Evolutionary conservation across 1,140 invertebrate species (phyloP), one percentile per base, ranked within the genome.

Genomic region (Eumaeus atala): DNA sequence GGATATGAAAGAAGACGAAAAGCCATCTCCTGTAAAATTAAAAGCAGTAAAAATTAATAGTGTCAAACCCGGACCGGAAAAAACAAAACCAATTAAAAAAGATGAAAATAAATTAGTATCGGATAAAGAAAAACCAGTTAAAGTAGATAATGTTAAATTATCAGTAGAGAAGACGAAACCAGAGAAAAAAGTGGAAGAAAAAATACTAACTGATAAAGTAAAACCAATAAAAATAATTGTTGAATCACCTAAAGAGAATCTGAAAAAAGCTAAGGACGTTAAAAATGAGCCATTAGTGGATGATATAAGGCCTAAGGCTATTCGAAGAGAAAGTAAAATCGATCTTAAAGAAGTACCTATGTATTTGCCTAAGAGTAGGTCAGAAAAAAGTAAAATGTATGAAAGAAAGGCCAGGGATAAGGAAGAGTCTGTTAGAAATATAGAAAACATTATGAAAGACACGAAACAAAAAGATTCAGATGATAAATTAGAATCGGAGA

Each of bases 401-500:
- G 40, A 44, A 9, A 14, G 40, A 9, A 44, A 44, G 17, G 12
- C 9, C 9, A 44, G 40, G 17, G 40, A 44, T 44, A 16, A 14
- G 12, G 14, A 44, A 14, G 40, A 44, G 16, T 44, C 40, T 17
- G 9, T 44, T 16, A 44, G 40, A 16, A 44, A 44, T 9, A 44
- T 44, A 44, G 40, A 44, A 9, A 44, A 44, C 9, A 14, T 36
- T 44, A 7, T 42, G 42, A 51, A 61, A 56, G 53, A 57, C 54
- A 53, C 40, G 53, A 64, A 60, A 58, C 57, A 42, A 48, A 54
- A 59, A 48, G 44, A 8, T 6, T 14, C 9, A 16, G 65, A 62
- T 53, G 28, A 42, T 56, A 65, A 54, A 64, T 68, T 61, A 58
- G 59, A 37, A 62, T 56, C 56, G 59, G 66, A 57, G 58, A 67